These are phyloP conservation scores for Matsumyia berberina DNA, from an alignment of 2,888 invertebrate genomes.

Conservation along the genomic window DNA sequence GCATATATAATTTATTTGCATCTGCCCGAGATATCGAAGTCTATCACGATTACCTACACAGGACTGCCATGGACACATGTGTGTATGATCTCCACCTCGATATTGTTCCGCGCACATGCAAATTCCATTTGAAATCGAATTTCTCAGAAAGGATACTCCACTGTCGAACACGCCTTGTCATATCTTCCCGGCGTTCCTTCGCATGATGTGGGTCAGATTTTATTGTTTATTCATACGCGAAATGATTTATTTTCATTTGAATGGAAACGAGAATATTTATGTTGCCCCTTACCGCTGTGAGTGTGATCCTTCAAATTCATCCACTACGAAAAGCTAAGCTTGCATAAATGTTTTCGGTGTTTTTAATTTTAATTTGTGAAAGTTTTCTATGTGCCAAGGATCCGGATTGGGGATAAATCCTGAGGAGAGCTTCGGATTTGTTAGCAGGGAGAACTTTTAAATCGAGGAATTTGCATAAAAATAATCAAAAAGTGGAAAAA, in stretches of 20 bases:
- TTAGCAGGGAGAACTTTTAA: background rate
- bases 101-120: background rate
- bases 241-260: constrained; percentile 11
- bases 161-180: constrained; percentile 3
- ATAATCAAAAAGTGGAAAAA: background rate
- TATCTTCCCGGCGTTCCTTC: background rate
- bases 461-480: background rate
- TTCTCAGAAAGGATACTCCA: constrained; percentile 14
- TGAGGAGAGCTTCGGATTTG: constrained; percentile 3
- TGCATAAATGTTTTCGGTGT: background rate
- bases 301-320: constrained; percentile 15
- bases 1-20: background rate
- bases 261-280: constrained; percentile 23
- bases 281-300: constrained; percentile 5
- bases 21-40: background rate
- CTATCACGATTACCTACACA: no score
- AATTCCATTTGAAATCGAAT: constrained; percentile 35
- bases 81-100: no score
- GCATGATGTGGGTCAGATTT: constrained; percentile 27
- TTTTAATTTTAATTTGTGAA: background rate
- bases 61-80: no score
- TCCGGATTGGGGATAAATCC: constrained; percentile 6
- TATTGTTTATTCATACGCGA: background rate
- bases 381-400: no score
- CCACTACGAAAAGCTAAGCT: constrained; percentile 14